Conservation (phyloP, 2,113 vertebrate genomes). For the Trachemys scripta region DNA sequence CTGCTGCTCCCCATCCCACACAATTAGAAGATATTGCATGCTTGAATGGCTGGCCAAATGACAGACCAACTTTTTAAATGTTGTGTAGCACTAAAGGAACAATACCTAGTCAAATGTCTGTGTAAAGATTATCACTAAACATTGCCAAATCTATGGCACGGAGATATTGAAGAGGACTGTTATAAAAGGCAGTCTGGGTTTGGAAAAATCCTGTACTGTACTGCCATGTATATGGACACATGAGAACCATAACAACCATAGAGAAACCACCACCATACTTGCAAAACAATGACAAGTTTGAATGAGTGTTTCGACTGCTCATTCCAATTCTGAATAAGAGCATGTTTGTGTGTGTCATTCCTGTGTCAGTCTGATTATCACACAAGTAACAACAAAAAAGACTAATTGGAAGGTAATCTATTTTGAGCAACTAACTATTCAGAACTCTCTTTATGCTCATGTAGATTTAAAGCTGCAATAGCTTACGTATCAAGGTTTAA, state of each 20-base stretch:
- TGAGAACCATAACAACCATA: not conserved
- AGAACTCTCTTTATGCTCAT: not conserved
- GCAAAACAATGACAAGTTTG: not conserved
- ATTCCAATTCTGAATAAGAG: not conserved
- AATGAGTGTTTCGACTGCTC: not conserved
- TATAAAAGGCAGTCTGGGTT: rapidly evolving
- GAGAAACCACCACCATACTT: not conserved
- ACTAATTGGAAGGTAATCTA: not conserved
- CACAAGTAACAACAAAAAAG: not conserved
- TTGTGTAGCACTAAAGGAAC: not conserved
- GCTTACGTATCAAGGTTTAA: not conserved
- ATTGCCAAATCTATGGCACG: not conserved
- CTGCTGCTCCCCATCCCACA: not conserved
- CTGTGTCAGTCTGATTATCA: not conserved
- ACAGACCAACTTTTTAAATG: not conserved
- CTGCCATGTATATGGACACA: not conserved
- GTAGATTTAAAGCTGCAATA: not conserved
- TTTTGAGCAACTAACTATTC: not conserved
- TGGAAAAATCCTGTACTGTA: rapidly evolving
- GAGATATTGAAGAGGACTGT: not conserved
- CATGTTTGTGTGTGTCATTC: not conserved
- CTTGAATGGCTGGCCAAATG: not conserved
- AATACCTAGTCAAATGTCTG: not conserved
- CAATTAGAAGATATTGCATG: rapidly evolving
- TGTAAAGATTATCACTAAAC: not conserved